A percentile compares a stretch with the other conserved stretches of the same genome.
phyloP scores from a whole-genome alignment of 1,140 invertebrate species.

The Adelges cooleyi region DNA sequence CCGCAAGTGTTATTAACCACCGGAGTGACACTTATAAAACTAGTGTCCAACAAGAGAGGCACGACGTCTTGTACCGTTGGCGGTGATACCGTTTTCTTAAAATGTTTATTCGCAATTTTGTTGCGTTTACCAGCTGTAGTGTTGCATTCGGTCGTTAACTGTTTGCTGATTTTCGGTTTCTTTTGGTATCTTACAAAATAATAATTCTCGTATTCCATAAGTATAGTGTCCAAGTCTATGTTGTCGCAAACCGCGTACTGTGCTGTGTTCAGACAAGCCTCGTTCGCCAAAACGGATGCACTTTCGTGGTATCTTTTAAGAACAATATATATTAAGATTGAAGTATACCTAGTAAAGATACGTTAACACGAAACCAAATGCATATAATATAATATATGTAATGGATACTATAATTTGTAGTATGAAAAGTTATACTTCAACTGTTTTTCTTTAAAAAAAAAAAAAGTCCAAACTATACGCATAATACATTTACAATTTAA shows the following conservation, averaged over 20 bases:
- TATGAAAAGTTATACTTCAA: too few relatives aligned
- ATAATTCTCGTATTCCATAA: constrained; percentile 80
- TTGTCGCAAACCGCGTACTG: constrained; percentile 78
- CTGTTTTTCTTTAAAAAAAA: too few relatives aligned
- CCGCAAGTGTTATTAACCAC: background rate
- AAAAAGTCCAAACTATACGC: too few relatives aligned
- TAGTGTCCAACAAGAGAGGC: background rate
- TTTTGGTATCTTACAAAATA: constrained; percentile 75
- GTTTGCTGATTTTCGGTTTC: constrained; percentile 65
- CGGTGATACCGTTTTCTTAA: background rate
- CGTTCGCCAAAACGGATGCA: constrained; percentile 42
- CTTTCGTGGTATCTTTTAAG: constrained; percentile 10
- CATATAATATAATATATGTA: too few relatives aligned
- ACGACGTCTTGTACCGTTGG: background rate
- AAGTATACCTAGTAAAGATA: too few relatives aligned
- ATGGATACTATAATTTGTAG: too few relatives aligned
- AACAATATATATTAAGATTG: too few relatives aligned
- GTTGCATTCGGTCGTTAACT: constrained; percentile 31
- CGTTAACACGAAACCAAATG: too few relatives aligned
- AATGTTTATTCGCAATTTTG: background rate
- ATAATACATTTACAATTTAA: background rate
- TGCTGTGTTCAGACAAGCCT: constrained; percentile 54
- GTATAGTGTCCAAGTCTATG: constrained; percentile 71
- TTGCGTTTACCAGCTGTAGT: background rate
- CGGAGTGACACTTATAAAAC: background rate